Evolutionary conservation across 2,113 vertebrate genomes (phyloP).

Genomic region (Nestor notabilis): DNA sequence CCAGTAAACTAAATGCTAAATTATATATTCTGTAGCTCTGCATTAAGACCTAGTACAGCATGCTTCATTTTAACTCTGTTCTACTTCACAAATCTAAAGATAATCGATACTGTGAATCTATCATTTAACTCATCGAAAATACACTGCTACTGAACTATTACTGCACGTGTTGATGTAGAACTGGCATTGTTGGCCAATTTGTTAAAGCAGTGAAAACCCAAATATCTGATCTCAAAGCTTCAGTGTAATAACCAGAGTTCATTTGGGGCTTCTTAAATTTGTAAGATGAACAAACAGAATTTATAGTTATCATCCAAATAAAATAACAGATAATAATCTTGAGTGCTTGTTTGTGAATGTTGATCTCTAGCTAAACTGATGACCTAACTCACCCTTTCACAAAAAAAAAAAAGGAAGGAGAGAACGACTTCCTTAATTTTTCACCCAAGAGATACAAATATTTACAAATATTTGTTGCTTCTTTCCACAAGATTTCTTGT

Average conservation of each 20-base stretch:
- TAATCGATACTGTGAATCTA: slow-evolving; percentile 47
- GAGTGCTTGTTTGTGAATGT: not conserved
- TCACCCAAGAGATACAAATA: not conserved
- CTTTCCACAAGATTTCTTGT: not conserved
- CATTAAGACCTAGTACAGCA: slow-evolving; percentile 11
- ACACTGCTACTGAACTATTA: not conserved
- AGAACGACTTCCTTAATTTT: not conserved
- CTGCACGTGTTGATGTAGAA: not conserved
- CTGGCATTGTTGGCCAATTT: not conserved
- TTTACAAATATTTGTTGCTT: not conserved
- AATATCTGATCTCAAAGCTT: not conserved
- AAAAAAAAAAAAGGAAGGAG: not conserved
- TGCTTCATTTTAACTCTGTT: slow-evolving; percentile 46
- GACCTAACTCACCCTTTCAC: not conserved
- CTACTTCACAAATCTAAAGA: slow-evolving; percentile 52
- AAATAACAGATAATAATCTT: not conserved
- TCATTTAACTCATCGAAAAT: not conserved
- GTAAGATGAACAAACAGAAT: not conserved
- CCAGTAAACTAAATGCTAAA: slow-evolving; percentile 72
- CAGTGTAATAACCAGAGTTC: not conserved
- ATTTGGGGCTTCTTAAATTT: not conserved
- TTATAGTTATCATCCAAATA: not conserved
- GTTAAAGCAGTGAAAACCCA: not conserved
- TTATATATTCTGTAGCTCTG: slow-evolving; percentile 64
- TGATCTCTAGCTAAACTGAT: not conserved